Evolutionary conservation across 2,113 vertebrate genomes (phyloP), one percentile per base, ranked within the genome.

Genomic region (Hippolais icterina): DNA sequence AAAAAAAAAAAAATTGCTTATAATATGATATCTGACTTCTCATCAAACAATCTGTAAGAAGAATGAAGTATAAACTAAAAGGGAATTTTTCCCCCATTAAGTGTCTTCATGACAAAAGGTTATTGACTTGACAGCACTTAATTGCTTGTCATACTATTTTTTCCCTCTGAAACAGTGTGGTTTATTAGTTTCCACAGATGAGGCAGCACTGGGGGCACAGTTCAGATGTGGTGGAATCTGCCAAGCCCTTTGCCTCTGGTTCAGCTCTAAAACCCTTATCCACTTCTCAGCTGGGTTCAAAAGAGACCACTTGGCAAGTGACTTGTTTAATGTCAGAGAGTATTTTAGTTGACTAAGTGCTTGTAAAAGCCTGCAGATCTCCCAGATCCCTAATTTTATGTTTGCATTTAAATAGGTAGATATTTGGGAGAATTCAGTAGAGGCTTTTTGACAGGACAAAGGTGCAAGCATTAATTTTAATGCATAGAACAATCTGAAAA

Each of bases 51-150:
- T 46, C 17, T 49, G 10, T 54, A 44, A 47, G 31, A 87, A 79
- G 44, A 94, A 87, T 24, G 3, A 90, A 75, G 35, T 87, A 89
- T 41, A 68, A 91, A 74, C 28, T 50, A 57, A 83, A 78, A 64
- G 21, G 42, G 29, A 75, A 8, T 19, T 77, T 89, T 61, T 7
- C 2, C 12, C 31, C 80, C 17, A 24, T 91, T 96, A 93, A 77
- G n/a, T 63, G 50, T 77, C 75, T 93, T 82, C 33, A 24, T 89
- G 82, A 91, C 60, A 96, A 63, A 91, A 91, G 74, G 75, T 83
- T 91, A 60, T 81, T 96, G 95, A 89, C 84, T 94, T 89, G 81
- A 85, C 89, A 87, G 93, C 50, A 52, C 59, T 91, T 94, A 96
- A 95, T 91, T 95, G 68, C 84, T 85, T 91, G 78, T 94, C 93